Evolutionary conservation across 2,888 invertebrate species (phyloP), one percentile per base, ranked within the genome.

Genomic region (Parnassius orleans): DNA sequence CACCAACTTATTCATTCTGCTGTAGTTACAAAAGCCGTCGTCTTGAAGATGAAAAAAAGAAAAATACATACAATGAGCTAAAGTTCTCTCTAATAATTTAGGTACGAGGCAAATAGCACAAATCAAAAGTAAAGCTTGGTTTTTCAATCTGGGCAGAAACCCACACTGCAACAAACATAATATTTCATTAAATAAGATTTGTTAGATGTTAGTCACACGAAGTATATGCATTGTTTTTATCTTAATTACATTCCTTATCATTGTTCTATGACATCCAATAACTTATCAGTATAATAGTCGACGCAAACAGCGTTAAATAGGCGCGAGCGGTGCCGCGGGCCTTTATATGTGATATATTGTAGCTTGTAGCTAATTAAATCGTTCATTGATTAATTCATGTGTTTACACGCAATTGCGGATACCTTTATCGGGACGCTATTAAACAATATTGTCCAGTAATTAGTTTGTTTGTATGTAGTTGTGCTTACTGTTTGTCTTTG

Each of bases 301-400:
- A 11, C 14, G 53, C 14, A 42, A 53, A 57, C 10, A 10, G 19
- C 3, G 24, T 14, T 15, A 24, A 9, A 54, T 33, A 2, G 51
- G 50, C 19, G 43, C 50, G 10, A 53, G 60, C 33, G 47, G 12
- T 12, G 44, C 44, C 55, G 55, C 58, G 63, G 63, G n/a, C n/a
- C 47, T 42, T 52, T 3, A 51, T 46, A 55, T 47, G 53, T 54
- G 2, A 41, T 57, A 48, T 54, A 54, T 15, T 46, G 57, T 52
- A 15, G 41, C 44, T 55, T 44, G 43, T 54, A 51, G 44, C 42
- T 63, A 72, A 73, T 74, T 72, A 72, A 71, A 67, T 71, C 60
- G 65, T 68, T 70, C 68, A 70, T 71, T 75, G 75, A 75, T 74
- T 74, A 72, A 77, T 73, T 74, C 64, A 59, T 68, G 64, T 79